Base-by-base conservation (phyloP, 2,113 vertebrate genomes). In the Anseranas semipalmata region DNA sequence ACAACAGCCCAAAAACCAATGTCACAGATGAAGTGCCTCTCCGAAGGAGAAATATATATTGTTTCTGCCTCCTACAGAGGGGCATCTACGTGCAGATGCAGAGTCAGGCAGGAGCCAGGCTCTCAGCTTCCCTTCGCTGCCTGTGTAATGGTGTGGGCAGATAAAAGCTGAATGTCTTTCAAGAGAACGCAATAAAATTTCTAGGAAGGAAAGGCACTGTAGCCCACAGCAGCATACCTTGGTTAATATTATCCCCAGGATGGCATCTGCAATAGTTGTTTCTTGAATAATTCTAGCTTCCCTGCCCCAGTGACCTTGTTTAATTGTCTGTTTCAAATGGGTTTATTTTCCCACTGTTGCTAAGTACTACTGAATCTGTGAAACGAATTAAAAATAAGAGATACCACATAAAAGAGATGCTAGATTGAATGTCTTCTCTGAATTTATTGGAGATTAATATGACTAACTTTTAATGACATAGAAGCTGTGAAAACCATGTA, bases 241-340 rank as follows among this genome's bases (percentile, higher is more conserved):
- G 79, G 86, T 60, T 67, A 74, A 70, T 56, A 89, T 32, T 68
- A 90, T 77, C 60, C 91, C 93, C 78, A 53, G 85, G 83, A 85
- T 67, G 71, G 93, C 80, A 89, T 91, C 68, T 94, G 86, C 83
- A 72, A 39, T 71, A 81, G 87, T 65, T 92, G 80, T 87, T 94
- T 85, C 87, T 89, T 77, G 95, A 80, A 77, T 76, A 66, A 89
- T 87, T 92, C 67, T 11, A 6, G 48, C 53, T 95, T 94, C 72
- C 88, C 78, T 95, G 95, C 85, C 93, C 96, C 93, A 67, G 66
- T 78, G 90, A 95, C 96, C 93, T 62, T 71, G 96, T 78, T 95
- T 97, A 97, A 97, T 97, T 96, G 91, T 66, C 93, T 97, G 95
- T 89, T 96, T 95, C 87, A 37, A 94, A 94, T 89, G 77, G 92